Conservation (phyloP, 2,888 invertebrate species). For the Tipula lateralis region DNA sequence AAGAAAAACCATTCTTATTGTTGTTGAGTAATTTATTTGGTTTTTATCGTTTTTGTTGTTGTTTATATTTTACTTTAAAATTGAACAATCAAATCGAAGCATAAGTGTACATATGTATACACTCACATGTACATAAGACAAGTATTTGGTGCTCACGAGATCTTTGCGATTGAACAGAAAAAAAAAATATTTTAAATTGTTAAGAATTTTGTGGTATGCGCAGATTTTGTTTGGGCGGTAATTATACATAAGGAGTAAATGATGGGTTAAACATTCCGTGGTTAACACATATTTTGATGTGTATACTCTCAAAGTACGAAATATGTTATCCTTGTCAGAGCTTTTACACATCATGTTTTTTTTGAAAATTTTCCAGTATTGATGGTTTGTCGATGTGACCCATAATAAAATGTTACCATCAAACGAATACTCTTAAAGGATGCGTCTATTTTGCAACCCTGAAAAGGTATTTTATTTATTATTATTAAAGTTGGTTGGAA, state of each 20-base stretch:
- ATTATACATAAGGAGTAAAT: not conserved
- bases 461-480: too few relatives aligned
- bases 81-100: conserved; percentile 19
- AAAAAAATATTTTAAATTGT: not conserved
- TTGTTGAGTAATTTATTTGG: conserved; percentile 8
- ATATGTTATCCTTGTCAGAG: too few relatives aligned
- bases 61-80: not conserved
- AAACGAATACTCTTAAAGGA: too few relatives aligned
- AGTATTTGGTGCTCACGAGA: not conserved
- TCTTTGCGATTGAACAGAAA: not conserved
- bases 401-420: too few relatives aligned
- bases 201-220: not conserved
- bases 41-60: not conserved
- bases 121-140: not conserved
- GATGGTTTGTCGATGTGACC: too few relatives aligned
- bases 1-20: not conserved
- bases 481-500: too few relatives aligned
- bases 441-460: too few relatives aligned
- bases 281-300: not conserved
- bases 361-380: too few relatives aligned
- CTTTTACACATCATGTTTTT: too few relatives aligned
- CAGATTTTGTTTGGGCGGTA: conserved; percentile 2
- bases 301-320: too few relatives aligned
- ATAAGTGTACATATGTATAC: not conserved
- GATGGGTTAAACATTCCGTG: not conserved